Base-by-base conservation (phyloP, 92 coral and sea anemone species). In the Chrysogorgia sp. region DNA sequence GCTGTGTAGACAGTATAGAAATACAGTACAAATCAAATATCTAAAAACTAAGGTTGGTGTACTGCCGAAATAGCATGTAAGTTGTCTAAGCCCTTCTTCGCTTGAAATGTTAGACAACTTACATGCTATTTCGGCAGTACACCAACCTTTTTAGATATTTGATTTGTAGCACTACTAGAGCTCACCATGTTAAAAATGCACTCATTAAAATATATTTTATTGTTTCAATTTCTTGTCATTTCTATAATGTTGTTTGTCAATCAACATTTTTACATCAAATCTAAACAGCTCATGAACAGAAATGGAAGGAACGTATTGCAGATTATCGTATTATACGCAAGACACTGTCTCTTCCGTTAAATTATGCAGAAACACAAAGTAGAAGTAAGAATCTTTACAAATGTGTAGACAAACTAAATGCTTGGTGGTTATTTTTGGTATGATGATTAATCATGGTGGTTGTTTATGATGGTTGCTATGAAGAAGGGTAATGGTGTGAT, bases 241-340 rank as follows among this genome's bases (percentile, higher is more conserved):
- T 26, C 35, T 8, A 24, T 23, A 21, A 1, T 40, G 77, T 70
- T 15, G 60, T 32, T 19, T 7, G 37, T 6, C 23, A 8, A 2
- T 30, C 15, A 29, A 47, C 8, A 26, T 33, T 49, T 47, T 31
- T 71, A 3, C 26, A 23, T 52, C 25, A 37, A 9, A 30, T 20
- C 43, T 26, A 41, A 82, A 24, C 67, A 94, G 98, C 98, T 81
- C 92, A 89, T 81, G 98, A 94, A 63, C 94, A 91, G 12, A 94
- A 94, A 74, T 86, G 88, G 34, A 58, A 86, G 84, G 98, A 94
- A 57, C 89, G 98, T 55, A 85, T 94, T 22, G 88, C 80, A 70
- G 98, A 94, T 55, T 94, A 94, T 86, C 90, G 90, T 57, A 80
- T 89, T 24, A 94, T 94, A 65, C 67, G 94, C 71, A 91, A 89